A percentile compares a stretch with the other conserved stretches of the same genome.
Evolutionary conservation across 2,113 vertebrate species (phyloP).

Genomic region (Marmota monax): DNA sequence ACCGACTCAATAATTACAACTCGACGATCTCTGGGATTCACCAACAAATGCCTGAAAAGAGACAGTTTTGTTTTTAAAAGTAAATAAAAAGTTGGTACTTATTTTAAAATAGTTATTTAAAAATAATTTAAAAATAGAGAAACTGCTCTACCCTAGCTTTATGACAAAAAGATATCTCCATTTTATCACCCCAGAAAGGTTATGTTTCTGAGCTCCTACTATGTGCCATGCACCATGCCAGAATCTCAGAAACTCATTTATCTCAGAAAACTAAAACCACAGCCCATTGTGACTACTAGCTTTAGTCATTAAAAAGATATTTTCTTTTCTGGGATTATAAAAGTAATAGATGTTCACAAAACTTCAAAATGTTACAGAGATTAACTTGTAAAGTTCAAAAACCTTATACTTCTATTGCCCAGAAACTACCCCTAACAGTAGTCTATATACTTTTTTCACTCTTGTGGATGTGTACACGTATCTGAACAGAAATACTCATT

Average conservation of each 20-base stretch:
- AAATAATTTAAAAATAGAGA: conserved; percentile 25
- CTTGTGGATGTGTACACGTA: neutral
- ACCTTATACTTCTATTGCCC: neutral
- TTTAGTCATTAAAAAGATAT: neutral
- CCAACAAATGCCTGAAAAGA: conserved; percentile 93
- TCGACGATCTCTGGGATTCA: conserved; percentile 97
- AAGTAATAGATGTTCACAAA: neutral
- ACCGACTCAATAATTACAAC: conserved; percentile 98
- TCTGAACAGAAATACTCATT: conserved; percentile 41
- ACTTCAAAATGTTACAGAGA: conserved; percentile 1
- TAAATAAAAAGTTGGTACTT: conserved; percentile 13
- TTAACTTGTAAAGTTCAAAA: conserved; percentile 39
- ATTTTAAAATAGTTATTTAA: conserved; percentile 2
- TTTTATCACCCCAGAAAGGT: neutral
- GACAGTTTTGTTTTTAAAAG: conserved; percentile 35
- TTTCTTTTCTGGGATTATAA: conserved; percentile 29
- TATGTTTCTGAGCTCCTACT: neutral
- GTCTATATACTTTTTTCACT: neutral
- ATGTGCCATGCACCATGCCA: neutral
- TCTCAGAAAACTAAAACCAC: conserved; percentile 34
- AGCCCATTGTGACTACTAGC: neutral
- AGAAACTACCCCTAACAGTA: neutral
- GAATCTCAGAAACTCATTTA: neutral
- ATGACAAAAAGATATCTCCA: conserved; percentile 23
- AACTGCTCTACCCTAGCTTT: neutral